These are phyloP conservation scores for Coregonus sp. DNA, from an alignment of 2,797 vertebrate species.

Conservation along the genomic window DNA sequence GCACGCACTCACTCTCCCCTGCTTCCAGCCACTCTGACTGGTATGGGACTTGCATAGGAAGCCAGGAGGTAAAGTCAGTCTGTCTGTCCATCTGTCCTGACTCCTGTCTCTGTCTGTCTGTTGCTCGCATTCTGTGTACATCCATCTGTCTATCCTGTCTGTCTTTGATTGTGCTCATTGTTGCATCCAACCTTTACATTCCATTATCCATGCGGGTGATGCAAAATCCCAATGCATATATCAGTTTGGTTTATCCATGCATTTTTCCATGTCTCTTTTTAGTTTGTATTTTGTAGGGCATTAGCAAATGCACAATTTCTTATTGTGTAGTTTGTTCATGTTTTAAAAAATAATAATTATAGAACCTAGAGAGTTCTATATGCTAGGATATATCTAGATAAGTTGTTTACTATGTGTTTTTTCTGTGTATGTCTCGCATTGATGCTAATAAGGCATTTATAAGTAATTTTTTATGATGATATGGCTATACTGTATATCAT, in stretches of 20 bases:
- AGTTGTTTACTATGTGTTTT: no score
- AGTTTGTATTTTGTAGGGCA: neutral
- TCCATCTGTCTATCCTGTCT: slow-evolving; percentile 36
- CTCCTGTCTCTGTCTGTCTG: slow-evolving; percentile 44
- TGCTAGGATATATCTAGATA: no score
- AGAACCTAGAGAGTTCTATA: no score
- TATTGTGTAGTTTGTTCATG: no score
- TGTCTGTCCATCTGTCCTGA: slow-evolving; percentile 37
- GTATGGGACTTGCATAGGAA: neutral
- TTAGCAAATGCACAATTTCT: no score
- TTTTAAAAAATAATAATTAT: no score
- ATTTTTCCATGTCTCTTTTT: no score
- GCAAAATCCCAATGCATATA: neutral
- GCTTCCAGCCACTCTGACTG: neutral
- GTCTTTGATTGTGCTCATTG: slow-evolving; percentile 41
- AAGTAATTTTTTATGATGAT: neutral
- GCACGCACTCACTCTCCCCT: neutral
- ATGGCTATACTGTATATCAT: neutral
- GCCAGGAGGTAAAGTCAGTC: slow-evolving; percentile 11
- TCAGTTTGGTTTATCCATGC: neutral
- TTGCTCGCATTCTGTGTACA: no score
- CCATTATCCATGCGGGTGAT: slow-evolving; percentile 33
- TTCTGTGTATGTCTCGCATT: no score
- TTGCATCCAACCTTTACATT: slow-evolving; percentile 65
- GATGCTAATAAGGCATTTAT: no score